Percentiles rank a stretch among this genome's conserved stretches.
Evolutionary conservation across 2,113 vertebrate genomes (phyloP).

Genomic region (Aphyosemion australe): DNA sequence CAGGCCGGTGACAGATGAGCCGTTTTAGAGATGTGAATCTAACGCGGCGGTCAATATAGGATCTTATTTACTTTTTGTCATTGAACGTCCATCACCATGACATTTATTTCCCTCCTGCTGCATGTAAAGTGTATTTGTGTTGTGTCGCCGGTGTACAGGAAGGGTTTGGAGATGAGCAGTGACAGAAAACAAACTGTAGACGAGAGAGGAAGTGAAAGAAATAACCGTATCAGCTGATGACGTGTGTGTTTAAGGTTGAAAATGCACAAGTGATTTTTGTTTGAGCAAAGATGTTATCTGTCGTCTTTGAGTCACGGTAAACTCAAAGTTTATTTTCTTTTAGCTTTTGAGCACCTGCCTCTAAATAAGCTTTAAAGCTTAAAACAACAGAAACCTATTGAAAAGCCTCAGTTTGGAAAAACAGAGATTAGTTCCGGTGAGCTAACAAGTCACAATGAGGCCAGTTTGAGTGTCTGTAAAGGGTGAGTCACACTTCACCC

Average conservation of each 20-base stretch:
- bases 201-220: neutral
- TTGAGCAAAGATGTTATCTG: no score
- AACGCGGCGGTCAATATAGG: constrained; percentile 5
- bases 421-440: no score
- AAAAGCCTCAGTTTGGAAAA: no score
- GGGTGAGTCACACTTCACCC: no score
- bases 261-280: neutral
- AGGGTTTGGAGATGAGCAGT: constrained; percentile 9
- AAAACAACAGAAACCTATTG: no score
- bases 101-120: constrained; percentile 27
- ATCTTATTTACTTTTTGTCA: constrained; percentile 34
- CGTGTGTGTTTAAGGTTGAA: neutral
- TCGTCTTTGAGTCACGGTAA: no score
- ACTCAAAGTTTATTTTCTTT: no score
- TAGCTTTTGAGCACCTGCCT: no score
- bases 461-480: no score
- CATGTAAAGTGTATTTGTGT: constrained; percentile 20
- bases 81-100: constrained; percentile 41
- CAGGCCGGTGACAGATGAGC: constrained; percentile 15
- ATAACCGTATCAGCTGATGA: neutral
- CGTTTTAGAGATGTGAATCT: constrained; percentile 10
- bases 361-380: no score
- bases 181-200: constrained; percentile 17
- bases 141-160: constrained; percentile 6
- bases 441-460: no score